phyloP scores from a whole-genome alignment of 1,140 invertebrate genomes.

The Heliothis virescens region DNA sequence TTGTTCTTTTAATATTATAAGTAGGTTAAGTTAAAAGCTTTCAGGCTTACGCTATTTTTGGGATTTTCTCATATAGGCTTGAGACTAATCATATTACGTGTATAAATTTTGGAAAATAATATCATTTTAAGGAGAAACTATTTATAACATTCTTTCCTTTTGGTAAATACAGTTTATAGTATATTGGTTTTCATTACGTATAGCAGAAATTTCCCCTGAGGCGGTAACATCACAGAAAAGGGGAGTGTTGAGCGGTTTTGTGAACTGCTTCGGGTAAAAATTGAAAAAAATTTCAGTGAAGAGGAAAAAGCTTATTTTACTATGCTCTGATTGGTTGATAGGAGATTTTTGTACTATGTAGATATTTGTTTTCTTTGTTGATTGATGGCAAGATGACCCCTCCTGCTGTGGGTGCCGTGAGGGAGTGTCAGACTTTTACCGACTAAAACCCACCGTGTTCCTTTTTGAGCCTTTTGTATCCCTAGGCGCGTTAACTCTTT shows the following conservation, averaged over 20 bases:
- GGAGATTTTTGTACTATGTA: neutral
- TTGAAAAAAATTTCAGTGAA: constrained; percentile 31
- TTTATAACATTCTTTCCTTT: neutral
- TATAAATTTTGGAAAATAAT: neutral
- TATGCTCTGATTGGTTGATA: too few species aligned
- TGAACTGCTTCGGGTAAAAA: neutral
- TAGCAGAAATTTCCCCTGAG: constrained; percentile 38
- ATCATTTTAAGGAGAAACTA: constrained; percentile 3
- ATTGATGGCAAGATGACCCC: too few species aligned
- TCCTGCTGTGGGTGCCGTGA: too few species aligned
- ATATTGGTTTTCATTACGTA: constrained; percentile 37
- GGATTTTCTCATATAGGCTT: too few species aligned
- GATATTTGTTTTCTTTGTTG: too few species aligned
- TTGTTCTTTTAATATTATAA: too few species aligned
- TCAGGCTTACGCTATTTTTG: too few species aligned
- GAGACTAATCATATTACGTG: neutral
- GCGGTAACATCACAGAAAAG: constrained; percentile 13
- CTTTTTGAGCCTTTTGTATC: too few species aligned
- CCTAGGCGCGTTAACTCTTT: too few species aligned
- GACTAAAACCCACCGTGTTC: too few species aligned
- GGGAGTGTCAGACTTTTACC: too few species aligned
- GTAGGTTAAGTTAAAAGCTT: too few species aligned
- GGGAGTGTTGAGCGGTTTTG: constrained; percentile 29
- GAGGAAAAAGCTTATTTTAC: neutral
- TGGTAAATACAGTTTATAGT: constrained; percentile 5